Conservation (phyloP, 1,140 invertebrate genomes). For the Ephestia elutella region DNA sequence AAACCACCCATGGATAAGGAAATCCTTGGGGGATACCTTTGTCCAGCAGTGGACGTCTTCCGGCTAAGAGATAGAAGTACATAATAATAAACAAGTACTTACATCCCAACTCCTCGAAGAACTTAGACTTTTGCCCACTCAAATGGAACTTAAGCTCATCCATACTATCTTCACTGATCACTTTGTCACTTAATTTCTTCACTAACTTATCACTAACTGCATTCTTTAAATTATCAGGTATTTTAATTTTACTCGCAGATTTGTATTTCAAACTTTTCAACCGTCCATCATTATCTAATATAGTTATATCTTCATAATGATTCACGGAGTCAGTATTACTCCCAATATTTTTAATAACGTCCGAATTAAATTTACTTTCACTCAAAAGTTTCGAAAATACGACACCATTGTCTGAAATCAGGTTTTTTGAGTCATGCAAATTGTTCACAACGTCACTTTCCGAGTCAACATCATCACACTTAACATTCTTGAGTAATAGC, state of each 20-base stretch:
- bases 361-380: conserved; percentile 40
- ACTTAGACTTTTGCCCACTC: conserved; percentile 39
- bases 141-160: conserved; percentile 17
- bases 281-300: conserved; percentile 48
- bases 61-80: too few relatives aligned
- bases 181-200: conserved; percentile 21
- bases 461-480: conserved; percentile 19
- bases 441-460: conserved; percentile 27
- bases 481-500: conserved; percentile 19
- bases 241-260: conserved; percentile 29
- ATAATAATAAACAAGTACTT: conserved; percentile 29
- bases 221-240: conserved; percentile 31
- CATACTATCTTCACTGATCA: conserved; percentile 10
- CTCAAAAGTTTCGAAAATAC: conserved; percentile 38
- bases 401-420: conserved; percentile 24
- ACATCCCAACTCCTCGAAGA: conserved; percentile 58
- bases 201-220: conserved; percentile 17
- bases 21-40: too few relatives aligned
- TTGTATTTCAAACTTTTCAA: conserved; percentile 57
- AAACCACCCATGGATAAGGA: too few relatives aligned
- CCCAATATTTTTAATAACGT: conserved; percentile 36
- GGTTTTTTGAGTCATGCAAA: conserved; percentile 35
- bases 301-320: conserved; percentile 56
- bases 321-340: conserved; percentile 39
- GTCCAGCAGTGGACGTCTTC: too few relatives aligned